Conservation (phyloP, 2,113 vertebrate species). For the Mirza zaza region DNA sequence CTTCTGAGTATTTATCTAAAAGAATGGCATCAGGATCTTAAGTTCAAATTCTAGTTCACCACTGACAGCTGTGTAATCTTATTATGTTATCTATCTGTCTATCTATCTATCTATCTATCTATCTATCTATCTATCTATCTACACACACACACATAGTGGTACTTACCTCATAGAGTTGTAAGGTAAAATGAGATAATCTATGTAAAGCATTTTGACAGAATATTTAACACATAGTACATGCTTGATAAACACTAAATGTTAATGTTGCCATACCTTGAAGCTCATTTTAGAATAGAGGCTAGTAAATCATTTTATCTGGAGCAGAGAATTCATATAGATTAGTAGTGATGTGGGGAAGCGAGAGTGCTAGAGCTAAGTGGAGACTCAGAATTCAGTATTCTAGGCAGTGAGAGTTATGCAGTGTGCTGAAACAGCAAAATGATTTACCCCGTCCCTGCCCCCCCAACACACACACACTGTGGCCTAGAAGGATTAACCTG, state of each 20-base stretch:
- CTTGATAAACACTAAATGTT: background rate
- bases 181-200: background rate
- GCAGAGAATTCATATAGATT: background rate
- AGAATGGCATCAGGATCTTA: background rate
- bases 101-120: background rate
- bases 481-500: background rate
- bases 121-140: background rate
- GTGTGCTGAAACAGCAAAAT: background rate
- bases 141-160: background rate
- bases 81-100: background rate
- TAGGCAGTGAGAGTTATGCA: no score
- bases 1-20: background rate
- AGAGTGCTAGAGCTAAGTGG: background rate
- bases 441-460: fast-evolving
- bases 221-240: background rate
- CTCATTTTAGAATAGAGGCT: background rate
- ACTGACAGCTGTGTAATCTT: background rate
- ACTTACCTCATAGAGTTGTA: background rate
- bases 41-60: background rate
- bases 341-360: background rate
- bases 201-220: background rate
- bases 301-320: background rate
- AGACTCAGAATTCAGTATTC: background rate
- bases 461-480: no score
- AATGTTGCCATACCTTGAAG: background rate